Evolutionary conservation across 1,140 invertebrate genomes (phyloP).

Genomic region (Panagrolaimus sp.): DNA sequence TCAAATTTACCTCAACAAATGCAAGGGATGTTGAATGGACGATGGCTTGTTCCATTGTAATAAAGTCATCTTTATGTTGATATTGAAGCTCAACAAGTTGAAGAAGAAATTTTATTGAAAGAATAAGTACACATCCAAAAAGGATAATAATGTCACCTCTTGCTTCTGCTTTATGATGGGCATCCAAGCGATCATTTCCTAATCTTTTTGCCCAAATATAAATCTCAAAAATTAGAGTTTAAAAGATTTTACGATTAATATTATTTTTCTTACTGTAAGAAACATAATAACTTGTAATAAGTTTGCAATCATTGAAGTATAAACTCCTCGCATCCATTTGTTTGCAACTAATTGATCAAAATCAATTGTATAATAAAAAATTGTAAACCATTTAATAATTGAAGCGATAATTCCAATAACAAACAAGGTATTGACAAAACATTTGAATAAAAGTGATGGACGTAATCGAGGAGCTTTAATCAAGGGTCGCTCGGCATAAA

Average conservation of each 20-base stretch:
- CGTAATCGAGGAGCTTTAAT: background rate
- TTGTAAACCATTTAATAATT: conserved; percentile 44
- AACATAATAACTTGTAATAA: conserved; percentile 43
- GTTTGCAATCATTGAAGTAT: conserved; percentile 33
- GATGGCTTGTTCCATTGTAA: conserved; percentile 20
- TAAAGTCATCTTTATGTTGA: conserved; percentile 33
- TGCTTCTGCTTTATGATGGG: conserved; percentile 57
- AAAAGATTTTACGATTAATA: background rate
- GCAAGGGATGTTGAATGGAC: conserved; percentile 23
- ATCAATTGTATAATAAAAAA: conserved; percentile 55
- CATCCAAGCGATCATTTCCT: conserved; percentile 47
- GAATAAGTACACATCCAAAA: conserved; percentile 49
- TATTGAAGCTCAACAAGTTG: conserved; percentile 45
- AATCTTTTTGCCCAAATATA: conserved; percentile 26
- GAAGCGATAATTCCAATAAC: background rate
- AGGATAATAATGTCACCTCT: conserved; percentile 53
- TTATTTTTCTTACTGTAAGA: conserved; percentile 29
- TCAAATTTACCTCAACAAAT: conserved; percentile 19
- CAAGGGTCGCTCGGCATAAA: conserved; percentile 36
- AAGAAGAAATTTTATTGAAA: conserved; percentile 41
- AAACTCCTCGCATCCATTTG: conserved; percentile 46
- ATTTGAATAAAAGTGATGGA: background rate
- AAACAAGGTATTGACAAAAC: background rate
- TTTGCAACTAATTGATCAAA: conserved; percentile 45
- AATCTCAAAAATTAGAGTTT: conserved; percentile 18